Evolutionary conservation across 2,113 vertebrate species (phyloP), one percentile per base, ranked within the genome.

Genomic region (Uropsilus gracilis): DNA sequence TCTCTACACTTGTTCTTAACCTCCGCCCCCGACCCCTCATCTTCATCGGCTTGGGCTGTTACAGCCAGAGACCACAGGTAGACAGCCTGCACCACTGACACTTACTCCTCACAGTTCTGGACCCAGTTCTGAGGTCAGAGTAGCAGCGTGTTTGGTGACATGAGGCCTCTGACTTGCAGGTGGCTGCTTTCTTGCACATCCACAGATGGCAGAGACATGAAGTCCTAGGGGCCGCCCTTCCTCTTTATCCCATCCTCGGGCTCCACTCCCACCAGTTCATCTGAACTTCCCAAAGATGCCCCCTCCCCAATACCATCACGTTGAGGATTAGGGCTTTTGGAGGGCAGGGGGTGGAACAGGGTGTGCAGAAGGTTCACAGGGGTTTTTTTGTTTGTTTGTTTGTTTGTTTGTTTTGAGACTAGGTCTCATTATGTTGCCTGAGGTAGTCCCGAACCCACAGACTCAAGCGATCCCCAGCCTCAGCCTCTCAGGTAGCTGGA

Each of bases 181-280:
- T 4, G 3, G 57, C 66, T 2, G 2, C 32, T n/a, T 59, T 26
- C 22, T 5, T 0, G 17, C 8, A 1, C 30, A 59, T n/a, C 16
- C 59, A 50, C 44, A 16, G 5, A 0, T 2, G 14, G 37, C 20
- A 28, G n/a, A 71, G 71, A 26, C 22, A 80, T 4, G 12, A 39
- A 22, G 53, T 12, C 10, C 30, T 8, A 22, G 48, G 37, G 44
- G 48, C 66, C 53, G 30, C 22, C 22, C 59, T 44, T 71, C 30
- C 28, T 89, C 16, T 22, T 55, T 55, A 42, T 44, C 63, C 30
- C 42, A 39, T 28, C 11, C 0, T 11, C 42, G 46, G 64, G 46
- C 8, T 20, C 59, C 46, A 32, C 34, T 8, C 76, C 61, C 8
- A 8, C 30, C 76, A 28, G 39, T 32, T 44, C 78, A 13, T 17